Conservation (phyloP, 2,888 invertebrate species). For the Acanthopleura granulata region DNA sequence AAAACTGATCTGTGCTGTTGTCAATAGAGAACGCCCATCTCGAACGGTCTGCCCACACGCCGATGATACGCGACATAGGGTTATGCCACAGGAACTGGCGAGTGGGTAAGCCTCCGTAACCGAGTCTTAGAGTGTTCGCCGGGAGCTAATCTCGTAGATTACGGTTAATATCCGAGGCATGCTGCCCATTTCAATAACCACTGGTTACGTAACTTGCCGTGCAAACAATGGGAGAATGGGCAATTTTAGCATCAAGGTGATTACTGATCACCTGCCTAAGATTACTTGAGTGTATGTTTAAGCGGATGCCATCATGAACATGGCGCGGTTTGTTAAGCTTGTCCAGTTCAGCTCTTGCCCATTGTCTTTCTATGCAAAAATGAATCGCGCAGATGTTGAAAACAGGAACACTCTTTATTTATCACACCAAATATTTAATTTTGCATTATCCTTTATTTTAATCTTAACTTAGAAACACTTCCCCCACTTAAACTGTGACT, state of each 20-base stretch:
- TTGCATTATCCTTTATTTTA: too few species aligned
- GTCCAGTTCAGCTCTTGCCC: too few species aligned
- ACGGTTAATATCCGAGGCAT: not conserved
- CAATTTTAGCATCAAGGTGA: not conserved
- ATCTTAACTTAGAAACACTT: too few species aligned
- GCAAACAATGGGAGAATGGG: not conserved
- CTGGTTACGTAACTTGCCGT: not conserved
- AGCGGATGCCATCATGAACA: too few species aligned
- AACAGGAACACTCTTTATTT: too few species aligned
- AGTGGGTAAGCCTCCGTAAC: not conserved
- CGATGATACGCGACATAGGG: not conserved
- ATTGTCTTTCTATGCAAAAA: too few species aligned
- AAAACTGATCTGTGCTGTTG: not conserved
- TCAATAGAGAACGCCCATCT: not conserved
- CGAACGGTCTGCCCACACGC: not conserved
- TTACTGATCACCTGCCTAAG: not conserved
- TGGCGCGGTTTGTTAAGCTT: too few species aligned
- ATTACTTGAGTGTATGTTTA: not conserved
- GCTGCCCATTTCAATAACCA: not conserved
- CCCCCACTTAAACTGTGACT: too few species aligned
- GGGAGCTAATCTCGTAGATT: not conserved
- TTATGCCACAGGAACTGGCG: not conserved
- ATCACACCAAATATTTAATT: too few species aligned
- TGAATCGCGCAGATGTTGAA: too few species aligned
- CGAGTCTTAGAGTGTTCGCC: not conserved